phyloP scores from a whole-genome alignment of 2,113 vertebrate species.

The Uria aalge region DNA sequence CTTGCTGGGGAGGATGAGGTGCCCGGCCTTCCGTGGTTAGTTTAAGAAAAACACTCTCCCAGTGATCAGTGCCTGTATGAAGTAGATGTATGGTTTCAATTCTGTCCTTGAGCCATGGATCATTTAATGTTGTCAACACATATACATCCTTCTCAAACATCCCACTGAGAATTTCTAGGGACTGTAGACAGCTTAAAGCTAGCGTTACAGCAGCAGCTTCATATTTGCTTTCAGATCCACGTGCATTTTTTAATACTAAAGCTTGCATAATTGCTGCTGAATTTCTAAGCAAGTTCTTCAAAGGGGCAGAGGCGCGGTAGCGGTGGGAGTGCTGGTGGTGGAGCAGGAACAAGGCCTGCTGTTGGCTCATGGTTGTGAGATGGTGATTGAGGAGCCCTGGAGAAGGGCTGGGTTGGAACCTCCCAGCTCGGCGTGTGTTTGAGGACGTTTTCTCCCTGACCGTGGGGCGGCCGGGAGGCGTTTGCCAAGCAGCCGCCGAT shows the following conservation, averaged over 20 bases:
- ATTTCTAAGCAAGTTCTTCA: slow-evolving; percentile 47
- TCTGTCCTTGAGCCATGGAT: slow-evolving; percentile 62
- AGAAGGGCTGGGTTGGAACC: background rate
- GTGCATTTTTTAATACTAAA: slow-evolving; percentile 71
- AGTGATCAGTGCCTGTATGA: slow-evolving; percentile 18
- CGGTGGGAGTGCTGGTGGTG: background rate
- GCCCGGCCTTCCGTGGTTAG: background rate
- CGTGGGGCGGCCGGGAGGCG: background rate
- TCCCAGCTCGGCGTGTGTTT: background rate
- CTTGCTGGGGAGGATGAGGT: background rate
- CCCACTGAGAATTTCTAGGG: slow-evolving; percentile 58
- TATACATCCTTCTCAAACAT: slow-evolving; percentile 57
- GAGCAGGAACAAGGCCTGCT: background rate
- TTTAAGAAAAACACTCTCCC: slow-evolving; percentile 48
- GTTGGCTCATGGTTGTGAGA: background rate
- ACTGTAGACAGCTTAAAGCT: slow-evolving; percentile 43
- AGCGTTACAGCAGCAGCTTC: slow-evolving; percentile 46
- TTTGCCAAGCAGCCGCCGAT: background rate
- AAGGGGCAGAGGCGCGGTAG: background rate
- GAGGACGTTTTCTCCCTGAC: background rate
- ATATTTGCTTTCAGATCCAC: slow-evolving; percentile 45
- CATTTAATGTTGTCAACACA: slow-evolving; percentile 66
- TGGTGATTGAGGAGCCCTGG: background rate
- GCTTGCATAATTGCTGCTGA: slow-evolving; percentile 55
- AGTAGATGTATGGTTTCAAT: slow-evolving; percentile 53